Percentiles rank a stretch among this genome's conserved stretches.
Conservation (phyloP, 2,888 invertebrate genomes). For the Mimachlamys varia region DNA sequence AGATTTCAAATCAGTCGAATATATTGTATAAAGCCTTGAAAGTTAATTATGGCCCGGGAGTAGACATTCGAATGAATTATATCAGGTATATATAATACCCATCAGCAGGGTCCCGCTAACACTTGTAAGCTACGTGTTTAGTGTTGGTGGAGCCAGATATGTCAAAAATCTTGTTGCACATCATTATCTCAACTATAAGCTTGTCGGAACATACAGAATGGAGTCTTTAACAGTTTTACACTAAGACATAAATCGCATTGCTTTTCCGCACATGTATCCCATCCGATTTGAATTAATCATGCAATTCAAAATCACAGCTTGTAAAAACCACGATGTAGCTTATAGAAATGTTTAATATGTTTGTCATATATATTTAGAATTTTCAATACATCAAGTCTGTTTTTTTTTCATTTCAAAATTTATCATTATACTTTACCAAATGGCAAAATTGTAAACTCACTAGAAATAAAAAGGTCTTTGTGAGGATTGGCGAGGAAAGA, state of each 20-base stretch:
- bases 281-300: constrained; percentile 9
- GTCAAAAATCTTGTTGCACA: neutral
- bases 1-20: no score
- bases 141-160: neutral
- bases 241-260: neutral
- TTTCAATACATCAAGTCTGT: constrained; percentile 2
- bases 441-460: neutral
- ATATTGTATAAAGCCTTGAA: neutral
- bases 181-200: no score
- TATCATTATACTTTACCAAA: neutral
- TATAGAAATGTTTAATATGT: neutral
- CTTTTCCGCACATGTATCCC: neutral
- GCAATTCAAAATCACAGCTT: neutral
- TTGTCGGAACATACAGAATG: no score
- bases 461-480: neutral
- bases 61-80: neutral
- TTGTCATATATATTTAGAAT: constrained; percentile 10
- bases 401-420: neutral
- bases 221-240: neutral
- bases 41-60: neutral
- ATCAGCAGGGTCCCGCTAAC: neutral
- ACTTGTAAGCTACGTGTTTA: neutral
- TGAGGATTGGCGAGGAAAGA: neutral
- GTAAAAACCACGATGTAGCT: neutral
- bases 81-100: neutral